phyloP scores from a whole-genome alignment of 2,113 vertebrate genomes.

The Condylura cristata region DNA sequence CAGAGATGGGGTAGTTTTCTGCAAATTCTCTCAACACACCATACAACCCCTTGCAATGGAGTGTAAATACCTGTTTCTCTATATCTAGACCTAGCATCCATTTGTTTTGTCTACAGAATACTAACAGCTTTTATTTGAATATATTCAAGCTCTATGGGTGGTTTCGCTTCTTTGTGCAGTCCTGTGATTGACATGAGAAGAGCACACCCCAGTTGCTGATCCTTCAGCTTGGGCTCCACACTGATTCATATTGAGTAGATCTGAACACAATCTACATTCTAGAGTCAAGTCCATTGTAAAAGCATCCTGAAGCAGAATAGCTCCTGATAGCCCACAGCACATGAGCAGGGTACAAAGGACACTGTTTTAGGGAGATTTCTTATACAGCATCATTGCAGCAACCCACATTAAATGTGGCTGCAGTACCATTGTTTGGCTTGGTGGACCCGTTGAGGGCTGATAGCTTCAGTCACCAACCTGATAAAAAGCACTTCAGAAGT shows the following conservation, averaged over 20 bases:
- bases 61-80: neutral
- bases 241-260: neutral
- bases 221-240: neutral
- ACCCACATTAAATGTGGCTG: no score
- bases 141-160: neutral
- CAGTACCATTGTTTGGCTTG: no score
- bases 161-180: neutral
- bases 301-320: neutral
- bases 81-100: neutral
- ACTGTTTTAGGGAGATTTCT: neutral
- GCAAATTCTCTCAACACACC: neutral
- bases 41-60: neutral
- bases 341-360: neutral
- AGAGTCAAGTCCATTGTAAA: neutral
- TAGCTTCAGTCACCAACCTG: no score
- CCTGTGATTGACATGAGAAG: neutral
- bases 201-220: neutral
- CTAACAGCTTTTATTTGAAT: neutral
- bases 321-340: neutral
- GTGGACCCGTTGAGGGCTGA: no score
- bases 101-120: neutral
- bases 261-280: neutral
- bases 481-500: no score
- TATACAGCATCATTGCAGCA: neutral
- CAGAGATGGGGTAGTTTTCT: neutral